Percentiles rank a stretch among this genome's conserved stretches.
Evolutionary conservation across 64 coral and sea anemone genomes (phyloP).

Genomic region (Montipora sp.): DNA sequence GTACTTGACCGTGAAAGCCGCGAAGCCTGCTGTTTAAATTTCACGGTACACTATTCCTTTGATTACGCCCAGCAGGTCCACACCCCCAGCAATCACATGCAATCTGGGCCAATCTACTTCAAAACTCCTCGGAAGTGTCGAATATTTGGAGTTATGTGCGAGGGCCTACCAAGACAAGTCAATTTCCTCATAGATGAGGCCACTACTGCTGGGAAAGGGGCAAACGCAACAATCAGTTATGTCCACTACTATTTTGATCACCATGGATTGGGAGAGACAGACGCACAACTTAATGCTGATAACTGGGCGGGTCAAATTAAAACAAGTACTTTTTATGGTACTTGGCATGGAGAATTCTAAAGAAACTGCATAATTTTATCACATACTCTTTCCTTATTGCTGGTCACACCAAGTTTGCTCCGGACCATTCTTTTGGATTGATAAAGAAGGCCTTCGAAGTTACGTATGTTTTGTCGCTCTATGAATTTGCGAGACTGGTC

Average conservation of each 20-base stretch:
- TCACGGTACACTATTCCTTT: too few relatives aligned
- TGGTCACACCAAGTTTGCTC: constrained; percentile 49
- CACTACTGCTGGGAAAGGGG: constrained; percentile 9
- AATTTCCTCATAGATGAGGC: constrained; percentile 62
- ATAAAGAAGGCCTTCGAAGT: constrained; percentile 62
- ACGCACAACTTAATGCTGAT: constrained; percentile 43
- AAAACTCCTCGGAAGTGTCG: constrained; percentile 62
- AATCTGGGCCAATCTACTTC: constrained; percentile 62
- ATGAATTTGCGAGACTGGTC: constrained; percentile 37
- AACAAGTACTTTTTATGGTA: constrained; percentile 57
- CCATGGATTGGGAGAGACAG: constrained; percentile 40
- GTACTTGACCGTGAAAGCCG: neutral
- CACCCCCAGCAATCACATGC: constrained; percentile 29
- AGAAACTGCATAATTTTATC: constrained; percentile 7
- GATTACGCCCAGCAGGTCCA: too few relatives aligned
- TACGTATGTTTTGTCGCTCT: constrained; percentile 47
- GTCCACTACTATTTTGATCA: constrained; percentile 24
- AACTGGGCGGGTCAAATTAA: constrained; percentile 42
- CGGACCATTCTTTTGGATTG: constrained; percentile 54
- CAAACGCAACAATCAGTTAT: constrained; percentile 34
- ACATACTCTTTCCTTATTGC: constrained; percentile 52
- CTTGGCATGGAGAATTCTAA: constrained; percentile 35
- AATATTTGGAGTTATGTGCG: constrained; percentile 44
- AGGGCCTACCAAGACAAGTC: constrained; percentile 27
- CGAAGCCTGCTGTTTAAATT: too few relatives aligned